phyloP scores from a whole-genome alignment of 1,140 invertebrate species.

The Dreissena polymorpha region DNA sequence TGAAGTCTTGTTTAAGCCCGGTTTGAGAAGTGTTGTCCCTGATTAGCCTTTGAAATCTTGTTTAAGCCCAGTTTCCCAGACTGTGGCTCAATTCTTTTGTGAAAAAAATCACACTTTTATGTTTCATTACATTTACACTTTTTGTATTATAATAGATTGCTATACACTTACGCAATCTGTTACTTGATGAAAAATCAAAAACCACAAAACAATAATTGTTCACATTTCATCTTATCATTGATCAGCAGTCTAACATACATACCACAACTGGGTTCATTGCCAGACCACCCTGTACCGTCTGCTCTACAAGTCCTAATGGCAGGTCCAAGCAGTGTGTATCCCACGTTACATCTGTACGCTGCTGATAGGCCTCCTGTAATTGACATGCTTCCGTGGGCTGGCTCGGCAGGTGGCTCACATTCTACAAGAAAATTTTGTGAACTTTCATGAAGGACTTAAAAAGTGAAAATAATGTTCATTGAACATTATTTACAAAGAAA shows the following conservation, averaged over 20 bases:
- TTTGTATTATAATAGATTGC: background rate
- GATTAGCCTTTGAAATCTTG: too few species aligned
- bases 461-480: too few species aligned
- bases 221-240: background rate
- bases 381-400: slow-evolving; percentile 17
- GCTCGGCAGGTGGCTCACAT: background rate
- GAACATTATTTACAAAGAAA: too few species aligned
- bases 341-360: slow-evolving; percentile 11
- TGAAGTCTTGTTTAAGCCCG: too few species aligned
- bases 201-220: too few species aligned
- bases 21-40: background rate
- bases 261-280: slow-evolving; percentile 29
- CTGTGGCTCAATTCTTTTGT: too few species aligned
- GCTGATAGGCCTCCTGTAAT: slow-evolving; percentile 19
- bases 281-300: slow-evolving; percentile 29
- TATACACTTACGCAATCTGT: background rate
- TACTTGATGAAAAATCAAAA: too few species aligned
- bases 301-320: slow-evolving; percentile 4
- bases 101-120: background rate
- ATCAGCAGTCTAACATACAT: background rate
- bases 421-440: background rate
- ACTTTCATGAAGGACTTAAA: too few species aligned
- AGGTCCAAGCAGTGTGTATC: slow-evolving; percentile 21
- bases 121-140: background rate
- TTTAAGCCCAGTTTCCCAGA: too few species aligned